These are phyloP conservation scores for Erpobdella octoculata DNA, from an alignment of 2,888 invertebrate species.

Conservation along the genomic window DNA sequence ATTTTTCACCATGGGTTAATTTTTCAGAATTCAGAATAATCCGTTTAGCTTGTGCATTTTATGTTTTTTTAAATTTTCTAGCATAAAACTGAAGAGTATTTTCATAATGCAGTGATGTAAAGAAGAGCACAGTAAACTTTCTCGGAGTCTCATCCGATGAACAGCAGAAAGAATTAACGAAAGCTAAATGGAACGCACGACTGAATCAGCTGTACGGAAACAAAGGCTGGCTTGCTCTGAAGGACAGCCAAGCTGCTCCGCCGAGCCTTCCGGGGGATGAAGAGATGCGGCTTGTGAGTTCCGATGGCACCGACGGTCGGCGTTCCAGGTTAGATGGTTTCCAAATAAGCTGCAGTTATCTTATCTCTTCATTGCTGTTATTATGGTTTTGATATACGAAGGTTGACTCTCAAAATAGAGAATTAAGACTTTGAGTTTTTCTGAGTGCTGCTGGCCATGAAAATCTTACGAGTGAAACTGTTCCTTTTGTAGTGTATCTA, in stretches of 20 bases:
- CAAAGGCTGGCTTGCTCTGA: conserved; percentile 7
- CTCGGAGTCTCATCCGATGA: conserved; percentile 3
- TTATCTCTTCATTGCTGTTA: not conserved
- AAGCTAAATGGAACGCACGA: conserved; percentile 16
- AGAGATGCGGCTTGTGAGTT: not conserved
- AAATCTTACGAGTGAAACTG: too few relatives aligned
- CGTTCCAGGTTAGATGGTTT: not conserved
- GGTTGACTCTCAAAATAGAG: too few relatives aligned
- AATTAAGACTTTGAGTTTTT: too few relatives aligned
- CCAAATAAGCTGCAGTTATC: not conserved
- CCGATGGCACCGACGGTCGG: not conserved
- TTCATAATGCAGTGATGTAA: not conserved
- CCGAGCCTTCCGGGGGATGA: not conserved
- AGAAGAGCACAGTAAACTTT: not conserved
- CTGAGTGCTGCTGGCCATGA: too few relatives aligned
- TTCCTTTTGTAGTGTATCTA: too few relatives aligned
- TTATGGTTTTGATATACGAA: too few relatives aligned
- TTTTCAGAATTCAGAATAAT: not conserved
- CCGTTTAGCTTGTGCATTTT: too few relatives aligned
- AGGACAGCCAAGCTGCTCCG: not conserved
- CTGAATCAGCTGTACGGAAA: conserved; percentile 23
- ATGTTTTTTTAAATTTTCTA: too few relatives aligned
- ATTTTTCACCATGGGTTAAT: not conserved
- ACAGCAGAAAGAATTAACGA: not conserved
- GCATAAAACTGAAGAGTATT: not conserved